Evolutionary conservation across 2,797 vertebrate genomes (phyloP).

Genomic region (Florisuga fusca): DNA sequence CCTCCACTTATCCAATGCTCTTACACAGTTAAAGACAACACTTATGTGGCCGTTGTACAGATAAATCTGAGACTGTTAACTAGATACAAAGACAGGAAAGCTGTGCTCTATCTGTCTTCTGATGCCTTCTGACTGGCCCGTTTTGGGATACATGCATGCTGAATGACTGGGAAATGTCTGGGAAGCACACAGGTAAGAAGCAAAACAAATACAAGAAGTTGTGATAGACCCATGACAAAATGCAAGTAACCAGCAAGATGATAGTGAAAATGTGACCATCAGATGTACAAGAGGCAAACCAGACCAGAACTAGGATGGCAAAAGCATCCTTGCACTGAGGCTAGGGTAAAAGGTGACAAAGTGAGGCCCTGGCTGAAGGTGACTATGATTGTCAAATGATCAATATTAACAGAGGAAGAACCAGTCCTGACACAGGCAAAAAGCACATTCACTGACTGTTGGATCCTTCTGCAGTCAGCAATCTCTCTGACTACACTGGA

Average conservation of each 20-base stretch:
- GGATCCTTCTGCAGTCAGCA: background rate
- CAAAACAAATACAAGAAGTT: background rate
- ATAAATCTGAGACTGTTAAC: background rate
- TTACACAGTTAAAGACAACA: background rate
- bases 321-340: background rate
- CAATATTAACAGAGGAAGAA: background rate
- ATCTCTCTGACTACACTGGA: background rate
- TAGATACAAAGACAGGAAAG: background rate
- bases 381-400: background rate
- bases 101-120: background rate
- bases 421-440: background rate
- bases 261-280: fast-evolving
- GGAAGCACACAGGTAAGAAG: background rate
- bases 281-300: background rate
- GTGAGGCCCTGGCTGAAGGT: background rate
- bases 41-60: background rate
- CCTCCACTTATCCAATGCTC: background rate
- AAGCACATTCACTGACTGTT: background rate
- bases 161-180: background rate
- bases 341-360: background rate
- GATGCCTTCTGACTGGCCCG: background rate
- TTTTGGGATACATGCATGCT: background rate
- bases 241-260: background rate
- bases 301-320: background rate
- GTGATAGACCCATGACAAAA: background rate